A percentile compares a stretch with the other conserved stretches of the same genome.
Conservation (phyloP, 1,140 invertebrate genomes). For the Drosophila oshimai region DNA sequence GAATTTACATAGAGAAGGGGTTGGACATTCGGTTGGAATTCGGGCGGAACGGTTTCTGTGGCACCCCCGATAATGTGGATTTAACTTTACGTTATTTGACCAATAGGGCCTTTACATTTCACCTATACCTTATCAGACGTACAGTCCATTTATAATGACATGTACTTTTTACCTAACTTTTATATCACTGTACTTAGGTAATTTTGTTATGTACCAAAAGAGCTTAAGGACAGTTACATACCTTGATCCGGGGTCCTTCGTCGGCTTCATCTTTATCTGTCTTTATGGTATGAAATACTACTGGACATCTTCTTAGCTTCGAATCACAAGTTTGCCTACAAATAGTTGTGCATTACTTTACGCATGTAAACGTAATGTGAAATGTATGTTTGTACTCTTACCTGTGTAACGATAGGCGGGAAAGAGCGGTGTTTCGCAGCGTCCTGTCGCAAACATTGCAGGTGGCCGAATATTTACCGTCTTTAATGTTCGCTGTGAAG, state of each 20-base stretch:
- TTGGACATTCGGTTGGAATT: too few relatives aligned
- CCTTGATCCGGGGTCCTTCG: neutral
- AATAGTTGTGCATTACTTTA: neutral
- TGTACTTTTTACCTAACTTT: too few relatives aligned
- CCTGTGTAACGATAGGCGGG: slow-evolving; percentile 32
- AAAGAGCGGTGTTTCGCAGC: slow-evolving; percentile 29
- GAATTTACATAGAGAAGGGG: too few relatives aligned
- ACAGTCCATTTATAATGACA: too few relatives aligned
- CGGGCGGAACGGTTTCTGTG: too few relatives aligned
- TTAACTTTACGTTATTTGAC: too few relatives aligned
- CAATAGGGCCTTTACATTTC: too few relatives aligned
- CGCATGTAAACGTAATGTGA: neutral
- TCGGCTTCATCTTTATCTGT: neutral
- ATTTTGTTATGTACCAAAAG: too few relatives aligned
- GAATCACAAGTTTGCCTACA: slow-evolving; percentile 26
- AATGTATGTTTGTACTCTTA: slow-evolving; percentile 2
- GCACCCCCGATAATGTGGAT: too few relatives aligned
- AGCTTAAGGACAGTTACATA: too few relatives aligned
- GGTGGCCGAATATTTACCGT: slow-evolving; percentile 30
- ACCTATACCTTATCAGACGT: too few relatives aligned
- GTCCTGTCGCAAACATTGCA: slow-evolving; percentile 23
- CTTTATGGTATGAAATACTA: neutral
- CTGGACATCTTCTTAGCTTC: neutral
- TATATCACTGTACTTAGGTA: too few relatives aligned
- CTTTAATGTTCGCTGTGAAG: slow-evolving; percentile 13